Percentiles rank a stretch among this genome's conserved stretches.
Evolutionary conservation across 2,888 invertebrate species (phyloP).

Genomic region (Willowsia nigromaculata): DNA sequence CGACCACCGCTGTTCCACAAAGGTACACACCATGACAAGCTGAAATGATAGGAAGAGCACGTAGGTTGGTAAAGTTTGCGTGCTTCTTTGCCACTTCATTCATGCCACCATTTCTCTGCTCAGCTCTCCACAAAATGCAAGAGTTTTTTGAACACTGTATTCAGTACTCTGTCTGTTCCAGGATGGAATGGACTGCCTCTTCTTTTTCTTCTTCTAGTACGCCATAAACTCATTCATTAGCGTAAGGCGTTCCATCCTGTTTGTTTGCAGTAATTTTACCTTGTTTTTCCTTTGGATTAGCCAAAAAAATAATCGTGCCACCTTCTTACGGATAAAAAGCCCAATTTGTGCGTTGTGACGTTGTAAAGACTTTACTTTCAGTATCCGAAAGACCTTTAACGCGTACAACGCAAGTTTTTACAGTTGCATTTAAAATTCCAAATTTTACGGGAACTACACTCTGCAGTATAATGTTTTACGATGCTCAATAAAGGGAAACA

Average conservation of each 20-base stretch:
- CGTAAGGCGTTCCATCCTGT: background rate
- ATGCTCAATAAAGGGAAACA: background rate
- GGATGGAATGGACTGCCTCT: constrained; percentile 53
- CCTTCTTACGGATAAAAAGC: background rate
- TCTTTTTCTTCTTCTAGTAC: background rate
- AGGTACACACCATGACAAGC: constrained; percentile 44
- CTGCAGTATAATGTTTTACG: background rate
- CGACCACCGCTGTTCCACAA: constrained; percentile 40
- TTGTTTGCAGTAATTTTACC: background rate
- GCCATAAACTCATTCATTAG: background rate
- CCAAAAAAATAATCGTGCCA: background rate
- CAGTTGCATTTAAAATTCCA: background rate
- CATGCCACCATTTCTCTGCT: constrained; percentile 14
- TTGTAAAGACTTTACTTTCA: background rate
- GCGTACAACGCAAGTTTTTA: background rate
- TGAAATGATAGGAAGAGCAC: constrained; percentile 45
- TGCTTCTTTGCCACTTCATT: constrained; percentile 63
- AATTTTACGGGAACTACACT: background rate
- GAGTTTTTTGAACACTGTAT: constrained; percentile 43
- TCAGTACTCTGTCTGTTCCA: constrained; percentile 65
- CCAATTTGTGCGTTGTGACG: background rate
- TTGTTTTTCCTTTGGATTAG: background rate
- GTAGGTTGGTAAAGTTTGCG: constrained; percentile 44
- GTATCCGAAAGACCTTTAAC: background rate
- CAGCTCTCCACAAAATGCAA: constrained; percentile 56